Conservation (phyloP, 2,113 vertebrate species). For the Pardalotus punctatus region DNA sequence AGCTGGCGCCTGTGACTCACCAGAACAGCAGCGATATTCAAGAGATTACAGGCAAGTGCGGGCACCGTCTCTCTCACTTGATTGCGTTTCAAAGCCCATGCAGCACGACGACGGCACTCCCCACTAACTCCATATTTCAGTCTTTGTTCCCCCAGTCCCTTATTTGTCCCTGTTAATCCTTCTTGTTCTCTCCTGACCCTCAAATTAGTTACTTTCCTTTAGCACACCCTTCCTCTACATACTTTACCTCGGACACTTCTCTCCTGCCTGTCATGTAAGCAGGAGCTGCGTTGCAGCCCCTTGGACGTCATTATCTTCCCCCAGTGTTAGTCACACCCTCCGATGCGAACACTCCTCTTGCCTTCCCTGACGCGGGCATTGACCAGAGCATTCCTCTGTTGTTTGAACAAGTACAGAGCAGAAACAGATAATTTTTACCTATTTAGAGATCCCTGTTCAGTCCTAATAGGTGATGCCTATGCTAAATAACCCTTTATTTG, state of each 20-base stretch:
- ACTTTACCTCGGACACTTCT: neutral
- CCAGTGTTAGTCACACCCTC: accelerated
- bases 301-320: neutral
- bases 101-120: neutral
- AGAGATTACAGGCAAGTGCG: neutral
- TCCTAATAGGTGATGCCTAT: neutral
- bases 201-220: neutral
- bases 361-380: neutral
- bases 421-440: neutral
- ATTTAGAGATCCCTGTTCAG: neutral
- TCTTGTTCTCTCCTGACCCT: neutral
- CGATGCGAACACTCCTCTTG: neutral
- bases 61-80: neutral
- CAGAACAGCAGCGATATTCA: neutral
- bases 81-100: neutral
- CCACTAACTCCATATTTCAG: neutral
- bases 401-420: neutral
- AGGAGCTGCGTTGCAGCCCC: neutral
- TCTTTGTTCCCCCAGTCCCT: neutral
- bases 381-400: neutral
- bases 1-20: neutral
- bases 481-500: neutral
- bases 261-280: neutral
- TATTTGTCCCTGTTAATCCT: neutral
- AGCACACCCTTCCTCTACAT: neutral